Evolutionary conservation across 2,888 invertebrate species (phyloP).

Genomic region (Cybosia mesomella): DNA sequence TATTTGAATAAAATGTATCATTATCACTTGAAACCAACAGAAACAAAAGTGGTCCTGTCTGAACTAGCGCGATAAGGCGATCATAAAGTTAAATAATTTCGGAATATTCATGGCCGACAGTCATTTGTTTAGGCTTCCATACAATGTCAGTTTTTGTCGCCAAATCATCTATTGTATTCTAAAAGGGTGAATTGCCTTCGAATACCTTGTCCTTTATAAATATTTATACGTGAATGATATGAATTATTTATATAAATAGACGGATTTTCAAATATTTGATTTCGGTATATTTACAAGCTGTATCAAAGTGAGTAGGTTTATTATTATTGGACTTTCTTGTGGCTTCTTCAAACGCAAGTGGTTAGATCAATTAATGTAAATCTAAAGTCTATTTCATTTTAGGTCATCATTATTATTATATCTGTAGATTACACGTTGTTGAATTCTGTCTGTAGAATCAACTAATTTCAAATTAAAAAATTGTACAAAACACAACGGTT

Average conservation of each 20-base stretch:
- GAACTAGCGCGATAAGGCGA: constrained; percentile 46
- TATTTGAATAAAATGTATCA: constrained; percentile 3
- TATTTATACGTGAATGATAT: constrained; percentile 46
- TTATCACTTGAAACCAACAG: neutral
- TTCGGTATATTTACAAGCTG: neutral
- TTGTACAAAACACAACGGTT: neutral
- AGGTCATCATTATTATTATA: neutral
- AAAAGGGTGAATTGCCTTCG: constrained; percentile 43
- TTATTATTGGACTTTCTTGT: neutral
- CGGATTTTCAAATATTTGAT: constrained; percentile 32
- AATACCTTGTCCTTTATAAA: constrained; percentile 42
- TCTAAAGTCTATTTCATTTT: neutral
- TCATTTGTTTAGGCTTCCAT: constrained; percentile 48
- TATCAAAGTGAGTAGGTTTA: neutral
- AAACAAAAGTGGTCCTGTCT: constrained; percentile 21
- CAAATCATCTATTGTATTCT: constrained; percentile 37
- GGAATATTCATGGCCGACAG: constrained; percentile 7
- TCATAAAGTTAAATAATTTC: constrained; percentile 34
- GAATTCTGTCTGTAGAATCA: neutral
- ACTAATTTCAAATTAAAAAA: neutral
- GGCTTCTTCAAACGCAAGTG: neutral
- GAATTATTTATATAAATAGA: constrained; percentile 38
- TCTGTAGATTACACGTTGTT: neutral
- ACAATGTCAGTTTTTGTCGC: constrained; percentile 43
- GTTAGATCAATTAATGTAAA: neutral